Conservation (phyloP, 2,888 invertebrate species). For the Pogonocherus hispidulus region DNA sequence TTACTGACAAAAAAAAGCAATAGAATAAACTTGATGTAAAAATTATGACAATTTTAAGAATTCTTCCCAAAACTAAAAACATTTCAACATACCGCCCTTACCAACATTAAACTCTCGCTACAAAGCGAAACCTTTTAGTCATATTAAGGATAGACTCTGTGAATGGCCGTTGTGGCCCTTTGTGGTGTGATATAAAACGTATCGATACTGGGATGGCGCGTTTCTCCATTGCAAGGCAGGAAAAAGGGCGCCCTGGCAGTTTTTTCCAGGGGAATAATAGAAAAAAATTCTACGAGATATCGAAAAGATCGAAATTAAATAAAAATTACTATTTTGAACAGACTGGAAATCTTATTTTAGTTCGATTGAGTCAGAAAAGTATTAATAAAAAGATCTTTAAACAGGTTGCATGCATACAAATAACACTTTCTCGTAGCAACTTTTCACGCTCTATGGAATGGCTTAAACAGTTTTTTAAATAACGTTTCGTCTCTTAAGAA, state of each 20-base stretch:
- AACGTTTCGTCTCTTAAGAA: too few relatives aligned
- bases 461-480: too few relatives aligned
- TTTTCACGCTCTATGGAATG: too few relatives aligned
- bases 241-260: not conserved
- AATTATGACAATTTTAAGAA: not conserved
- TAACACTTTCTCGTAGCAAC: too few relatives aligned
- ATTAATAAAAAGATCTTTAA: too few relatives aligned
- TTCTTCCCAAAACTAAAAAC: not conserved
- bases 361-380: too few relatives aligned
- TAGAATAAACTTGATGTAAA: not conserved
- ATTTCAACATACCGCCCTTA: not conserved
- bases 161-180: conserved; percentile 21
- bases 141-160: conserved; percentile 21
- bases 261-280: not conserved
- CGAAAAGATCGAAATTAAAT: too few relatives aligned
- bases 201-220: conserved; percentile 20
- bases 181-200: conserved; percentile 29
- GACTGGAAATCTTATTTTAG: too few relatives aligned
- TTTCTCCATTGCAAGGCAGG: conserved; percentile 16
- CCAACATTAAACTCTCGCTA: conserved; percentile 10
- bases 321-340: too few relatives aligned
- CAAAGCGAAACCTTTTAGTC: conserved; percentile 30
- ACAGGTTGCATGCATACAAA: too few relatives aligned
- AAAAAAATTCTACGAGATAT: too few relatives aligned
- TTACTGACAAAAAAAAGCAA: not conserved